Base-by-base conservation (phyloP, 1,140 invertebrate species). In the Conopomorpha cramerella region DNA sequence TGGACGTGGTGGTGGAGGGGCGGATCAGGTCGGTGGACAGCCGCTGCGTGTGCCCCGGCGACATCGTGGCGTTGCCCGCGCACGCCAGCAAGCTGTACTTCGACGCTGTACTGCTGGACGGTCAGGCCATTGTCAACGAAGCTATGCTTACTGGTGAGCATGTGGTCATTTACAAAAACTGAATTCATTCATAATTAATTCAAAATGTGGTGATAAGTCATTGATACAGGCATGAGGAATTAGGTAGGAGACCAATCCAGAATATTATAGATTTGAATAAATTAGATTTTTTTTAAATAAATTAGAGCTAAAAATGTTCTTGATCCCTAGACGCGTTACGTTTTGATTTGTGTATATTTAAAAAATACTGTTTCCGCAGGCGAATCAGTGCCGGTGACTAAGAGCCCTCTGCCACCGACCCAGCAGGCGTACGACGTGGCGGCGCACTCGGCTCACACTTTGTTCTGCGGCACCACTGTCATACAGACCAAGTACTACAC, bases 401-500 rank as follows among this genome's bases (percentile, higher is more conserved):
- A 98, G 70, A 95, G 91, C 0, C 86, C 92, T 0, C 63, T 96
- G 26, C 87, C 88, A n/a, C 83, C 83, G 3, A 74, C 80, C 4
- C 82, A 87, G 45, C 63, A 83, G 10, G 65, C 80, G 10, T 93
- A 91, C 52, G 82, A 88, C 46, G 76, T 84, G 11, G 91, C 89
- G 59, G 91, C 95, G 45, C 93, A 98, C 63, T 85, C 86, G 0
- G 85, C 89, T 17, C 92, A 97, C 55, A 92, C 92, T 0, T 74
- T 99, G 0, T 99, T 92, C 61, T 95, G 92, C 68, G 97, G 97
- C 0, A 99, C 97, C 0, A 84, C 89, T 53, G 86, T 99, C 8
- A 91, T 99, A 43, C 97, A 99, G 74, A 98, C 95, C 0, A 81
- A 96, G 45, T 96, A 92, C 63, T 94, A 91, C 63, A 87, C 86